Evolutionary conservation across 2,888 invertebrate genomes (phyloP), one percentile per base, ranked within the genome.

Genomic region (Ochlodes sylvanus): DNA sequence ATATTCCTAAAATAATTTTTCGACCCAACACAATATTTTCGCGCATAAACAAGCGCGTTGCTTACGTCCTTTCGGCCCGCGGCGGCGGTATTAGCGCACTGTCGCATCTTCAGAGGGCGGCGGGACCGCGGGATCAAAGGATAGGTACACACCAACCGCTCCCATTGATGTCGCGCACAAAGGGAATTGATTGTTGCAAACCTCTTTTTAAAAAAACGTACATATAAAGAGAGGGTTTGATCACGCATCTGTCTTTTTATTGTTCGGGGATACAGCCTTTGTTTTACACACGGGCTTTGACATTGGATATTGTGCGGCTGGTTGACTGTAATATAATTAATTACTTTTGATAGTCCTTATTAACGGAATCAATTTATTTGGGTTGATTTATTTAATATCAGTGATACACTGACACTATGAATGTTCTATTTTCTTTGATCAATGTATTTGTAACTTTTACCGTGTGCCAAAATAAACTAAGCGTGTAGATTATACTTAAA

Each of bases 181-280:
- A 92, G 92, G 88, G 90, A 90, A 92, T 92, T 92, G 92, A 92
- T 92, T 92, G 92, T 92, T 92, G 92, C 91, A 89, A 91, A 91
- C 87, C 89, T 89, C 86, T 84, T 90, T 90, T 90, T 86, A 82
- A 80, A 80, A 81, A 83, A 82, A 76, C 75, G 73, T 73, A 76
- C 72, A 77, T 75, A 76, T 75, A 78, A 77, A 77, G 82, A 80
- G 79, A 80, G 78, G 82, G 87, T 88, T 88, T 86, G 87, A 87
- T 90, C 89, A 89, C 87, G 86, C 83, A 83, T 84, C 81, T 84
- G 81, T 78, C 84, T 82, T 84, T 85, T 79, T 86, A 68, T 68
- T 68, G 68, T 68, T 68, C 52, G 56, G 47, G 56, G 7, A 34
- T 54, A 38, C 61, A 68, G 56, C 34, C 67, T 68, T 68, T 68